Evolutionary conservation across 2,113 vertebrate species (phyloP), one percentile per base, ranked within the genome.

Genomic region (Carlito syrichta): DNA sequence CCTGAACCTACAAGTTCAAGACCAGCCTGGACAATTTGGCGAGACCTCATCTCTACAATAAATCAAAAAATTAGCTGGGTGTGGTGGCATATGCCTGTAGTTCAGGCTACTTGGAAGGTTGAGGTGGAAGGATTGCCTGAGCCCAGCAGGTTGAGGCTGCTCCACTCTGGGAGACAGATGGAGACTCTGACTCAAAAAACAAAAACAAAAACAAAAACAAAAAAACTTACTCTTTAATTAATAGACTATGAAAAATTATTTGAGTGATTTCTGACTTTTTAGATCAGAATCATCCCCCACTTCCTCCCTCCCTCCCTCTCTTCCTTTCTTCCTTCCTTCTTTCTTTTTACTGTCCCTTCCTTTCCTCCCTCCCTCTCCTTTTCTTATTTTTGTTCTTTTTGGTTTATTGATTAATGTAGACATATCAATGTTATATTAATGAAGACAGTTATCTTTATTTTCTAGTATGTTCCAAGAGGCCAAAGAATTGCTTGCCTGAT

Each of bases 401-500:
- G 23, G 48, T 60, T 87, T 73, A 6, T 48, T 93, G 62, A 32
- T 66, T 62, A 56, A 45, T 20, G 45, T 40, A 62, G 79, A 54
- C 52, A 81, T 43, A 68, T 7, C 30, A 50, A 30, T 32, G 56
- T 69, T 84, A 7, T 9, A 66, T 86, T 45, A 93, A 84, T 95
- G 69, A 66, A 19, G 43, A 91, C n/a, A 11, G 40, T n/a, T 48
- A 69, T 30, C 95, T 86, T 82, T 76, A 96, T 97, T 83, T 93
- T 63, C 82, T 78, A 97, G 19, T 38, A 32, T 60, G 71, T 96
- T 95, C 50, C 25, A 71, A 83, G 40, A 95, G 56, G 45, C 22
- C 71, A 56, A 58, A 89, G 48, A 97, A 74, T 87, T 6, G 58
- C 66, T 97, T 91, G 94, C 40, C 32, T 97, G 82, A 74, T 48